These are phyloP conservation scores for Centropus unirufus DNA, from an alignment of 2,113 vertebrate species.

Conservation along the genomic window DNA sequence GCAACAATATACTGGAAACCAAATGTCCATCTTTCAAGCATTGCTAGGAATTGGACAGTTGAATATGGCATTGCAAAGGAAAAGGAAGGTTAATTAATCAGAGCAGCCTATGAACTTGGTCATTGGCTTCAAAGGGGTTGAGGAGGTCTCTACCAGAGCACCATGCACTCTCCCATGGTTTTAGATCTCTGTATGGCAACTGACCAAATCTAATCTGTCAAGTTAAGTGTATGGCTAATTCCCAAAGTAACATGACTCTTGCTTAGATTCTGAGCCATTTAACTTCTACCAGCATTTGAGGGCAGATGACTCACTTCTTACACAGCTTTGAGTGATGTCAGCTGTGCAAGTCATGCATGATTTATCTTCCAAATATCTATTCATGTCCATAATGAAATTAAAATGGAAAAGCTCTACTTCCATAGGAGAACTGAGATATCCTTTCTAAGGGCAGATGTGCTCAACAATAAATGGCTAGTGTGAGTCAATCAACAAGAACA, in stretches of 20 bases:
- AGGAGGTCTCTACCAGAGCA: background rate
- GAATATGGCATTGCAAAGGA: background rate
- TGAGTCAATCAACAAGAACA: background rate
- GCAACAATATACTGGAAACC: background rate
- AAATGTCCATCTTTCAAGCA: background rate
- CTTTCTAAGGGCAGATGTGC: background rate
- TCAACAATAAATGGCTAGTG: background rate
- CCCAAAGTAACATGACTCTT: slow-evolving; percentile 43
- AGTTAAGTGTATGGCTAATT: slow-evolving; percentile 51
- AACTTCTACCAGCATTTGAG: slow-evolving; percentile 5
- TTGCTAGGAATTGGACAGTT: background rate
- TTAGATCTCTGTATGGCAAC: background rate
- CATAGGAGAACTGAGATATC: background rate
- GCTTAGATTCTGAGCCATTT: slow-evolving; percentile 56
- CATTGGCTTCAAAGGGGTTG: background rate
- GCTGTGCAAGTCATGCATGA: background rate
- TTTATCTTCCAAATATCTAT: slow-evolving; percentile 50
- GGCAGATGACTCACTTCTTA: background rate
- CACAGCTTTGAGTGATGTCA: background rate
- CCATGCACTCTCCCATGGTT: background rate
- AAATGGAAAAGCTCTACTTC: slow-evolving; percentile 10
- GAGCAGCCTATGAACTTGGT: background rate
- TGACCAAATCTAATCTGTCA: background rate
- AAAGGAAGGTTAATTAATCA: background rate
- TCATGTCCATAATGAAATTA: background rate